Conservation (phyloP, 2,113 vertebrate genomes). For the Brachyistius frenatus region DNA sequence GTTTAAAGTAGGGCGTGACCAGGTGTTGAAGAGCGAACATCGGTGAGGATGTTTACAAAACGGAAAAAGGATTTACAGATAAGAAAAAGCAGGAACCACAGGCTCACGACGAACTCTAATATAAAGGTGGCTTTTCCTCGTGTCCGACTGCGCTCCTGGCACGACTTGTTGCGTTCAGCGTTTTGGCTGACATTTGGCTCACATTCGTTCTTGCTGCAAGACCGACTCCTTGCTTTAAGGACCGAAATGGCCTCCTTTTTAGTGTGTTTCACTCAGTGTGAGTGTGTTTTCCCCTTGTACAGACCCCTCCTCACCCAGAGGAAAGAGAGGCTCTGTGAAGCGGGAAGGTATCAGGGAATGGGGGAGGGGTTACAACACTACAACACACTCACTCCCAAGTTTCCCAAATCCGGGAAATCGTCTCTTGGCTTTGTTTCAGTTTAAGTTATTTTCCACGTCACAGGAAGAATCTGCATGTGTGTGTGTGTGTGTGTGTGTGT, state of each 20-base stretch:
- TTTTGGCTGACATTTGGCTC: no score
- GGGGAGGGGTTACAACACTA: conserved; percentile 38
- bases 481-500: conserved; percentile 6
- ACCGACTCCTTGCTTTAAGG: conserved; percentile 13
- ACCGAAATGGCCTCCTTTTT: conserved; percentile 18
- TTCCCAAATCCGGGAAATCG: conserved; percentile 67
- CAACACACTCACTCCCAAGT: conserved; percentile 40
- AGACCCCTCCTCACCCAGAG: conserved; percentile 72
- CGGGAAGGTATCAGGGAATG: neutral
- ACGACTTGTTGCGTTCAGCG: conserved; percentile 14
- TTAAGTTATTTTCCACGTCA: conserved; percentile 39
- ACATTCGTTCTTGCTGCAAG: conserved; percentile 14
- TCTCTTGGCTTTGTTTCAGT: conserved; percentile 47
- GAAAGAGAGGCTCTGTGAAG: conserved; percentile 58
- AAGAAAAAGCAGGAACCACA: neutral
- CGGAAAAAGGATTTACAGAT: neutral
- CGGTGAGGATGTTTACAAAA: neutral
- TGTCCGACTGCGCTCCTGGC: conserved; percentile 18
- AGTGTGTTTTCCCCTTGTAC: conserved; percentile 39
- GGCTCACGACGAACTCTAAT: conserved; percentile 1
- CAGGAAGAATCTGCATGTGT: neutral
- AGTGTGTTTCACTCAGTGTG: conserved; percentile 41
- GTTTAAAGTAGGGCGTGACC: no score
- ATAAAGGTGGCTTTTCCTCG: conserved; percentile 35
- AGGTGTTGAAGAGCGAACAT: neutral